Conservation (phyloP, 2,113 vertebrate genomes). For the Neoarius graeffei region DNA sequence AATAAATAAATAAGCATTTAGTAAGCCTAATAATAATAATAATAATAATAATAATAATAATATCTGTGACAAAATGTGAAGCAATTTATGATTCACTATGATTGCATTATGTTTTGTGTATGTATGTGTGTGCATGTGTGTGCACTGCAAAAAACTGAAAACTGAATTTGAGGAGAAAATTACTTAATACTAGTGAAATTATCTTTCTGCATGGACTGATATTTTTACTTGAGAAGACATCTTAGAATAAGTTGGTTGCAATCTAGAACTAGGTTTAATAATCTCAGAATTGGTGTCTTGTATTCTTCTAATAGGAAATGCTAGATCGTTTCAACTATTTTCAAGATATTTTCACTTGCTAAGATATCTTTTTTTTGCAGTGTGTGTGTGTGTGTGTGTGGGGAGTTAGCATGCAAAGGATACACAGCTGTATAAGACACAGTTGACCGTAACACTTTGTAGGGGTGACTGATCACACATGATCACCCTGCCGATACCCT, state of each 20-base stretch:
- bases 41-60: neutral
- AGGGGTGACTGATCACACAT: constrained; percentile 24
- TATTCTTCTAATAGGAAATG: too few species aligned
- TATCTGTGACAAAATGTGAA: neutral
- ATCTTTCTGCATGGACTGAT: too few species aligned
- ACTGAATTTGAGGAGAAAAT: too few species aligned
- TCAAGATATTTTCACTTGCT: too few species aligned
- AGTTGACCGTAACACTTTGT: constrained; percentile 7
- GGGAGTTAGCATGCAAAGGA: constrained; percentile 4
- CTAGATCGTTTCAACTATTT: too few species aligned
- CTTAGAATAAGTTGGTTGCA: too few species aligned
- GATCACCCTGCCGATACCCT: constrained; percentile 39
- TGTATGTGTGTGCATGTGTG: neutral
- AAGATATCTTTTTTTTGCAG: neutral
- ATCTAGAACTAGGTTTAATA: too few species aligned
- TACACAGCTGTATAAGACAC: neutral
- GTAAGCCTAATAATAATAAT: neutral
- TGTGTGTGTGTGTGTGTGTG: constrained; percentile 21
- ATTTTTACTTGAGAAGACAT: too few species aligned
- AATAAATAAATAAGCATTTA: neutral
- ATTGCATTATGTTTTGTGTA: constrained; percentile 21
- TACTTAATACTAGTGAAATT: too few species aligned
- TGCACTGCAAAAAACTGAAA: neutral
- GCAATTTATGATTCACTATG: neutral
- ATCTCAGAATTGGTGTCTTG: too few species aligned